These are phyloP conservation scores for Sitobion miscanthi DNA, from an alignment of 1,140 invertebrate genomes.

Conservation along the genomic window DNA sequence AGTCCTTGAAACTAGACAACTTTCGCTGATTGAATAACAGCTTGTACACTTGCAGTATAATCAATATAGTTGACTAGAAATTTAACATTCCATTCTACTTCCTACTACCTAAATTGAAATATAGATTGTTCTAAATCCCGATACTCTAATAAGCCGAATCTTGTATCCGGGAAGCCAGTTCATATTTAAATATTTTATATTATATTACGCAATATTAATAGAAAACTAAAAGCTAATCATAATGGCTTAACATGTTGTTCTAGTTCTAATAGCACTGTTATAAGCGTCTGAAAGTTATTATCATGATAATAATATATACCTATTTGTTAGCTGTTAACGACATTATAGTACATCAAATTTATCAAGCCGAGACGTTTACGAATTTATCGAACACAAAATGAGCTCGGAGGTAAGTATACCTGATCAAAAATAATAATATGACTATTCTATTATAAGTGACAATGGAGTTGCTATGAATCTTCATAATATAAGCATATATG, in stretches of 20 bases:
- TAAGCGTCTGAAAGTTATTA: too few species aligned
- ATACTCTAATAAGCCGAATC: not conserved
- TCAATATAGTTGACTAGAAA: slow-evolving; percentile 25
- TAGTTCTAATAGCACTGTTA: too few species aligned
- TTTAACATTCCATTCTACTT: slow-evolving; percentile 22
- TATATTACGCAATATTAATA: too few species aligned
- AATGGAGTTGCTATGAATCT: too few species aligned
- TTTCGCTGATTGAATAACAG: slow-evolving; percentile 53
- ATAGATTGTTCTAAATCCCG: not conserved
- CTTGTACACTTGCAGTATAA: not conserved
- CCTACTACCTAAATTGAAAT: not conserved
- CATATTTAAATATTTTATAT: too few species aligned
- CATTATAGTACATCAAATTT: not conserved
- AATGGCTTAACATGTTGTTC: too few species aligned
- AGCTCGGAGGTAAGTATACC: not conserved
- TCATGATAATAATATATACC: too few species aligned
- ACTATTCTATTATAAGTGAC: not conserved
- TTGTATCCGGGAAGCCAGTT: not conserved
- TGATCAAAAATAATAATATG: not conserved
- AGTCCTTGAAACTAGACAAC: slow-evolving; percentile 33
- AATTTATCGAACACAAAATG: not conserved
- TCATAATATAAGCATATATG: not conserved
- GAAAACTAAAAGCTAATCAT: too few species aligned
- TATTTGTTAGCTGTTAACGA: not conserved
- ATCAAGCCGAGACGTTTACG: not conserved